phyloP scores from a whole-genome alignment of 64 coral and sea anemone genomes.

The Dendronephthya gigantea region DNA sequence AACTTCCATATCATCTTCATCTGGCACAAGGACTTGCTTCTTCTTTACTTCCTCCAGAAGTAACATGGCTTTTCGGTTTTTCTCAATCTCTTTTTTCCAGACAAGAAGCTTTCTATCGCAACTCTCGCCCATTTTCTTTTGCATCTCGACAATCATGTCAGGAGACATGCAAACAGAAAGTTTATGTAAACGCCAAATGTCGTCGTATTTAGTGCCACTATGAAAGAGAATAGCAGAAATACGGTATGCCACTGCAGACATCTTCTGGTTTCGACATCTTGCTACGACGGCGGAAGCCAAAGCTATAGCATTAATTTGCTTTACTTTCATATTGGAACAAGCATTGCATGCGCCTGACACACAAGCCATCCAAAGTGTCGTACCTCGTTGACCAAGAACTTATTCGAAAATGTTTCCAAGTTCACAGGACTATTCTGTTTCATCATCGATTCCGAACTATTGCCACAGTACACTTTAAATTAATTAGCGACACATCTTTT shows the following conservation, averaged over 20 bases:
- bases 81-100: conserved; percentile 50
- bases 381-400: conserved; percentile 38
- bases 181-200: background rate
- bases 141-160: background rate
- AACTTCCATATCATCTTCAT: background rate
- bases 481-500: conserved; percentile 11
- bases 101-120: conserved; percentile 34
- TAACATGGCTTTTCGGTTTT: conserved; percentile 1
- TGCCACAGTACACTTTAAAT: conserved; percentile 42
- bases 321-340: conserved; percentile 30
- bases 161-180: conserved; percentile 9
- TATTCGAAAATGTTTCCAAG: conserved; percentile 29
- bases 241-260: conserved; percentile 5
- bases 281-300: background rate
- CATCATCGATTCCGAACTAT: conserved; percentile 37
- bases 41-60: background rate
- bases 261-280: conserved; percentile 5
- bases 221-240: conserved; percentile 28
- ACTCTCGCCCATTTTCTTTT: conserved; percentile 57
- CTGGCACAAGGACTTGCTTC: too few species aligned
- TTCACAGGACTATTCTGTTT: conserved; percentile 31
- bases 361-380: conserved; percentile 39
- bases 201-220: conserved; percentile 1
- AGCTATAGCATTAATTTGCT: conserved; percentile 30
- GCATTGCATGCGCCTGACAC: conserved; percentile 40